Evolutionary conservation across 2,797 vertebrate species (phyloP), one percentile per base, ranked within the genome.

Genomic region (Scyliorhinus canicula): DNA sequence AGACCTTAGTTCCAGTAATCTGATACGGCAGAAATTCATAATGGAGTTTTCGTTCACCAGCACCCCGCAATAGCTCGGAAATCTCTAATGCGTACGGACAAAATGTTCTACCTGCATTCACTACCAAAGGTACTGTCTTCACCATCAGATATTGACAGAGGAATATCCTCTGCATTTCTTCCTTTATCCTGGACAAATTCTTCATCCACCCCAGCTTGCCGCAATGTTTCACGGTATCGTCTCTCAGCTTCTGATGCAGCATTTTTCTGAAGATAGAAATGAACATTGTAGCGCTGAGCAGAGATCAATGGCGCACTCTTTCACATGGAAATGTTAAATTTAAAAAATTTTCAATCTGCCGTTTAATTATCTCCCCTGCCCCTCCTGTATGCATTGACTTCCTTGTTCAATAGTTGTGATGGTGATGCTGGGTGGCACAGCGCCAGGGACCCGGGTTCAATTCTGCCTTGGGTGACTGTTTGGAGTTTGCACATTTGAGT

Each of bases 131-230:
- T 67, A 94, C 96, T 95, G 91, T 95, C 52, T 95, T 96, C 96
- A 77, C 96, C 95, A 47, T 96, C 95, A 95, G 69, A 95, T 90
- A 94, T 95, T 44, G 95, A 95, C 4, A 95, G 44, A 19, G 96
- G 93, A 55, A 95, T 91, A 77, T 40, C 96, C 95, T 67, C 95
- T 85, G 93, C 93, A 65, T 95, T 96, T 95, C 96, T 96, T 95
- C 98, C 98, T 95, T 98, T 98, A 96, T 96, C 97, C 95, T 96
- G 97, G 94, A 99, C 97, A 96, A 99, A 99, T 79, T 97, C 97
- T 96, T 99, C 98, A 0, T 97, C 97, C 95, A 99, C 95, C 3
- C 99, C 98, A 0, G 96, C 98, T 96, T 98, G 97, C 96, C 96
- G 96, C 95, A 99, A 97, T 60, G 97, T 97, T 77, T 96, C 96